phyloP scores from a whole-genome alignment of 2,113 vertebrate species.

The Chaetorhynchus papuensis region DNA sequence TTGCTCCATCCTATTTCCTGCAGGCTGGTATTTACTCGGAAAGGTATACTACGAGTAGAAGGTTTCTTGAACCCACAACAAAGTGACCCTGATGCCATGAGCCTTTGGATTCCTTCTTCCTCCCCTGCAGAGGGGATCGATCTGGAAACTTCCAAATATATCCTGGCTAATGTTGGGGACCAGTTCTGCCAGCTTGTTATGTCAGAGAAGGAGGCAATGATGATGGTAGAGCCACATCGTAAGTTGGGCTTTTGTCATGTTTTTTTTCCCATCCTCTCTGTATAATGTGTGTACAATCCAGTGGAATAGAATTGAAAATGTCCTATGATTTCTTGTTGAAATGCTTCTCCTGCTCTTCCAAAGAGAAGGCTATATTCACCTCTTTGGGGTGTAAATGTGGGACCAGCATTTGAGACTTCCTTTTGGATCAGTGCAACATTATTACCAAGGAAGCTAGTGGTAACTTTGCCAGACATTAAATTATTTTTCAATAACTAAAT shows the following conservation, averaged over 20 bases:
- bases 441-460: background rate
- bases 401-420: background rate
- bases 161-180: constrained; percentile 97
- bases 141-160: constrained; percentile 97
- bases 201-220: constrained; percentile 99
- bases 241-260: constrained; percentile 56
- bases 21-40: constrained; percentile 94
- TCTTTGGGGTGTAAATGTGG: background rate
- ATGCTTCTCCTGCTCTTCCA: background rate
- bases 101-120: constrained; percentile 91
- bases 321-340: background rate
- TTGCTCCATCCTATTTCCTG: background rate
- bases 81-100: constrained; percentile 95
- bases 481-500: background rate
- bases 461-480: background rate
- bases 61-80: constrained; percentile 96
- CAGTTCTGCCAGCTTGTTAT: constrained; percentile 98
- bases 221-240: constrained; percentile 99
- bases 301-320: background rate
- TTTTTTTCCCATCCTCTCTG: background rate
- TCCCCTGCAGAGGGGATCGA: constrained; percentile 89
- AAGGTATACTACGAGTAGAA: constrained; percentile 93
- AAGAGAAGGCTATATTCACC: background rate
- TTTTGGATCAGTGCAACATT: background rate
- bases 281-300: background rate